Conservation (phyloP, 2,113 vertebrate species). For the Ageneiosus marmoratus region DNA sequence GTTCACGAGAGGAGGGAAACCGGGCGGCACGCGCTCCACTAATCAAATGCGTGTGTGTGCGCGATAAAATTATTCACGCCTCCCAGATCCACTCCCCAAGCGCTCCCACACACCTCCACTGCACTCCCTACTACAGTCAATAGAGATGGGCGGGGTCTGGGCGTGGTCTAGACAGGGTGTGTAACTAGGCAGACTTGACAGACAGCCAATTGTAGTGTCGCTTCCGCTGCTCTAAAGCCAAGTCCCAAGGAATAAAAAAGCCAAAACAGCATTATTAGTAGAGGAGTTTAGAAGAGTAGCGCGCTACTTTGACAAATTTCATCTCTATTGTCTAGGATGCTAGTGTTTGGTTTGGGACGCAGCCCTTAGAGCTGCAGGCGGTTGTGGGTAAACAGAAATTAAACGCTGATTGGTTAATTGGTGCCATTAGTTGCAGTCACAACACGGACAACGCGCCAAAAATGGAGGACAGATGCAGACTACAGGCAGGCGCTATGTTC, state of each 20-base stretch:
- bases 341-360: not conserved
- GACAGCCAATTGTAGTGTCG: constrained; percentile 10
- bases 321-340: not conserved
- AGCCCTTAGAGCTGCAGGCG: not conserved
- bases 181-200: constrained; percentile 35
- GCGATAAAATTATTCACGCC: not conserved
- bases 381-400: constrained; percentile 18
- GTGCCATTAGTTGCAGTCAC: constrained; percentile 21
- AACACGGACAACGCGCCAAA: constrained; percentile 11
- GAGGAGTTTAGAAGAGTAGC: too few relatives aligned
- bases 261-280: not conserved
- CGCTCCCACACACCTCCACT: constrained; percentile 18
- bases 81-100: constrained; percentile 16
- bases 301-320: not conserved
- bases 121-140: constrained; percentile 28
- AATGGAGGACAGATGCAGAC: too few relatives aligned
- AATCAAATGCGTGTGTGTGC: not conserved
- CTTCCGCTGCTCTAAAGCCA: not conserved
- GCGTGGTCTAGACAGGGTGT: constrained; percentile 26
- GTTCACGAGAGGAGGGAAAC: not conserved
- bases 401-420: constrained; percentile 39
- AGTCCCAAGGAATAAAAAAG: not conserved
- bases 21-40: constrained; percentile 17
- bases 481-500: too few relatives aligned
- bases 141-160: constrained; percentile 40